phyloP scores from a whole-genome alignment of 2,888 invertebrate genomes.

The Helleia helle region DNA sequence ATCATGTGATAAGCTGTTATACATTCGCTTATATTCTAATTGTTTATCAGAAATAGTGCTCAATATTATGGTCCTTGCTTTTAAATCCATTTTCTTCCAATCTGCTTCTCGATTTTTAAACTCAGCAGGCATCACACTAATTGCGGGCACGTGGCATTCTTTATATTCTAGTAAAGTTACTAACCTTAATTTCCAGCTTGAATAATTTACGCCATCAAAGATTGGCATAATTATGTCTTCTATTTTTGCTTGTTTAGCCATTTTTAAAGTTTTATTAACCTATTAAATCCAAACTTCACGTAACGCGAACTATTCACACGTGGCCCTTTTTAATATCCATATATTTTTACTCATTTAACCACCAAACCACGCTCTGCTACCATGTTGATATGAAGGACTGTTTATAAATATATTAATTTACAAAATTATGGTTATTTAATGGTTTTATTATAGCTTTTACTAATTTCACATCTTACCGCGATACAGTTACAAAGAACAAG shows the following conservation, averaged over 20 bases:
- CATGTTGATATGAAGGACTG: too few relatives aligned
- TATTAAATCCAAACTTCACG: too few relatives aligned
- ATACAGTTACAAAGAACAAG: too few relatives aligned
- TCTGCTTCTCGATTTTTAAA: too few relatives aligned
- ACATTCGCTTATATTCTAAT: constrained; percentile 23
- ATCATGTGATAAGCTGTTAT: constrained; percentile 21
- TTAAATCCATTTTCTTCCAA: constrained; percentile 21
- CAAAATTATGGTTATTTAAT: too few relatives aligned
- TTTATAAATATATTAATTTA: too few relatives aligned
- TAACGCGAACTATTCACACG: too few relatives aligned
- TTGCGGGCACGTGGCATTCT: constrained; percentile 21
- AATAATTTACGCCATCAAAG: constrained; percentile 25
- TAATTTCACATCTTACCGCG: too few relatives aligned
- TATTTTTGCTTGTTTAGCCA: constrained; percentile 17
- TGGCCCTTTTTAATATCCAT: too few relatives aligned
- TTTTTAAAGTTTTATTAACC: constrained; percentile 12
- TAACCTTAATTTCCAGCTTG: constrained; percentile 25
- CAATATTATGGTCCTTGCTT: constrained; percentile 22
- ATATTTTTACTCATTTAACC: too few relatives aligned
- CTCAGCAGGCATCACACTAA: constrained; percentile 3
- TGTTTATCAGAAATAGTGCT: constrained; percentile 24
- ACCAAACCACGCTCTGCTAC: too few relatives aligned
- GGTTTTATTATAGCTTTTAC: too few relatives aligned
- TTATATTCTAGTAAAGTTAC: constrained; percentile 23
- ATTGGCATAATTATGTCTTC: constrained; percentile 22